These are phyloP conservation scores for Pteria penguin DNA, from an alignment of 2,888 invertebrate genomes.

Conservation along the genomic window DNA sequence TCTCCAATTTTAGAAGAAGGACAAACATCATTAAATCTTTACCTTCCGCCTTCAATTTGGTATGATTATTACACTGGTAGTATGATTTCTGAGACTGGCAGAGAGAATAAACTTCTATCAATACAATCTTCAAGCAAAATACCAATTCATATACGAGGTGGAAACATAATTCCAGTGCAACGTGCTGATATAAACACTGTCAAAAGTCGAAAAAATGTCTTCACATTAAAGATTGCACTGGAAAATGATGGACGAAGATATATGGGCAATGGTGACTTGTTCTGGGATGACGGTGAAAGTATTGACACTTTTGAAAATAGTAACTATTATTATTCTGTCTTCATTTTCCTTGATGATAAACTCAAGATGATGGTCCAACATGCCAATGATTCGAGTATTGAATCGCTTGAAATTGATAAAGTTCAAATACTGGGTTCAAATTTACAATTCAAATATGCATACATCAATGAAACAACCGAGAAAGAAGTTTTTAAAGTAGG, in stretches of 20 bases:
- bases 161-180: slow-evolving; percentile 77
- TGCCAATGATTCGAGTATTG: background rate
- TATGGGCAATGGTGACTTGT: slow-evolving; percentile 84
- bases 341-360: slow-evolving; percentile 21
- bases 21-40: slow-evolving; percentile 56
- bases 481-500: background rate
- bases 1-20: slow-evolving; percentile 75
- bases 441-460: slow-evolving; percentile 38
- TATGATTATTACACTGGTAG: slow-evolving; percentile 66
- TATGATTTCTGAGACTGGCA: slow-evolving; percentile 14
- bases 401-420: slow-evolving; percentile 38
- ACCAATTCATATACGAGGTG: slow-evolving; percentile 70
- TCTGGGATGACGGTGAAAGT: slow-evolving; percentile 86
- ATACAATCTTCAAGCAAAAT: slow-evolving; percentile 53
- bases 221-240: slow-evolving; percentile 85
- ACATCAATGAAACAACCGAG: slow-evolving; percentile 32
- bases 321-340: slow-evolving; percentile 50
- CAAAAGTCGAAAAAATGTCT: slow-evolving; percentile 83
- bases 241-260: slow-evolving; percentile 81
- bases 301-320: slow-evolving; percentile 50
- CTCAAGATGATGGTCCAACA: slow-evolving; percentile 26
- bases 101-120: slow-evolving; percentile 23
- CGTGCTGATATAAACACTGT: slow-evolving; percentile 78
- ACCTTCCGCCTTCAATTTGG: slow-evolving; percentile 66
- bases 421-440: slow-evolving; percentile 53